A percentile compares a stretch with the other conserved stretches of the same genome.
Conservation (phyloP, 2,888 invertebrate genomes). For the Pristionchus japonicus region DNA sequence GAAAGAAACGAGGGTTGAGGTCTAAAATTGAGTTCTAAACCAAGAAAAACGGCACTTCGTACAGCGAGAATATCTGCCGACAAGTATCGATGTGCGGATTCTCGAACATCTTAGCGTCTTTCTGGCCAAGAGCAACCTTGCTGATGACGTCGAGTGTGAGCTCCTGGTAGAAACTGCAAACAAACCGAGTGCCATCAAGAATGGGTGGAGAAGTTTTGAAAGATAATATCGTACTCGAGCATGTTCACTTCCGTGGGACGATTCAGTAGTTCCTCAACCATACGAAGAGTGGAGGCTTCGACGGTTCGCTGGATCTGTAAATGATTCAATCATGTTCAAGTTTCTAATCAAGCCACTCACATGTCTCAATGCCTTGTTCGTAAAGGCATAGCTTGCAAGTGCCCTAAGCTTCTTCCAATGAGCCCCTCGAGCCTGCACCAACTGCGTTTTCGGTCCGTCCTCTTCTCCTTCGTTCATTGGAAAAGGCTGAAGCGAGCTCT, state of each 20-base stretch:
- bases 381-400: no score
- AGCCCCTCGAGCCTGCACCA: constrained; percentile 76
- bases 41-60: no score
- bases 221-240: background rate
- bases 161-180: constrained; percentile 58
- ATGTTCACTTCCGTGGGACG: background rate
- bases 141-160: constrained; percentile 60
- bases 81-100: constrained; percentile 47
- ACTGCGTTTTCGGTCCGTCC: constrained; percentile 66
- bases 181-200: background rate
- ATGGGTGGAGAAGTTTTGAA: background rate
- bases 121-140: constrained; percentile 60
- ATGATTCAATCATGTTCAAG: no score
- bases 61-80: background rate
- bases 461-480: constrained; percentile 60
- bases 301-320: background rate
- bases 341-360: background rate
- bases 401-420: constrained; percentile 79
- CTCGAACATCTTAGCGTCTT: constrained; percentile 51
- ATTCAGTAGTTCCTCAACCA: background rate
- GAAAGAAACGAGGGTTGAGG: no score
- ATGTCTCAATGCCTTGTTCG: no score
- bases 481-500: constrained; percentile 47
- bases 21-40: no score
- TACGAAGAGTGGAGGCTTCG: background rate